A percentile compares a stretch with the other conserved stretches of the same genome.
phyloP scores from a whole-genome alignment of 1,140 invertebrate genomes.

The Centruroides sculpturatus region DNA sequence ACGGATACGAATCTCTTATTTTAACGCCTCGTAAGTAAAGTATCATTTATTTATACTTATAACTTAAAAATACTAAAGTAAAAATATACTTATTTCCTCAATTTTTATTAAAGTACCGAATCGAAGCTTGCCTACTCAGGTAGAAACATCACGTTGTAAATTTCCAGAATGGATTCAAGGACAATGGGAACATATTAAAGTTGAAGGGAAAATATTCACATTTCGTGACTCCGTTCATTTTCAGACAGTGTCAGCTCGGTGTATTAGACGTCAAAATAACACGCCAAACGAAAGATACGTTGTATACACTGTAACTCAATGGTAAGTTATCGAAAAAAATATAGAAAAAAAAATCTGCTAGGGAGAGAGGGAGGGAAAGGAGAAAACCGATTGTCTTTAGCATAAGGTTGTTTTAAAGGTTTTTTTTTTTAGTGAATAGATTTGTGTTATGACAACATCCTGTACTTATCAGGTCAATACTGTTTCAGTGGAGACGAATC shows the following conservation, averaged over 20 bases:
- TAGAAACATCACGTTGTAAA: slow-evolving; percentile 24
- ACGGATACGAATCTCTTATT: slow-evolving; percentile 43
- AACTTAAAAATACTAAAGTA: neutral
- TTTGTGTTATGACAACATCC: too few species aligned
- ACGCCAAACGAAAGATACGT: slow-evolving; percentile 33
- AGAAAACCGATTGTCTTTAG: too few species aligned
- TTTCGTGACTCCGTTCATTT: slow-evolving; percentile 44
- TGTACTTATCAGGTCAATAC: neutral
- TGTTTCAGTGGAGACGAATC: slow-evolving; percentile 42
- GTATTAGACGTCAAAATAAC: slow-evolving; percentile 26
- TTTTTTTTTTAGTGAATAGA: too few species aligned
- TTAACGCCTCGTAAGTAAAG: slow-evolving; percentile 26
- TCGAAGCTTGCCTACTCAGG: slow-evolving; percentile 12
- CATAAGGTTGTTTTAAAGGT: too few species aligned
- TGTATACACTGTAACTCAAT: slow-evolving; percentile 39
- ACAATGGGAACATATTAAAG: slow-evolving; percentile 42
- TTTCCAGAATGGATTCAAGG: slow-evolving; percentile 53
- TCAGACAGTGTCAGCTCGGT: slow-evolving; percentile 46
- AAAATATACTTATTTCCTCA: neutral
- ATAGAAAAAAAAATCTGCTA: too few species aligned
- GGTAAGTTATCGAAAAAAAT: slow-evolving; percentile 23
- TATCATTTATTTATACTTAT: neutral
- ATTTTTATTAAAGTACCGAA: slow-evolving; percentile 11
- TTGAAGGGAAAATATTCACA: slow-evolving; percentile 42
- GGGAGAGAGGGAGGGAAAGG: too few species aligned